Evolutionary conservation across 2,888 invertebrate genomes (phyloP).

Genomic region (Ctenicera cuprea): DNA sequence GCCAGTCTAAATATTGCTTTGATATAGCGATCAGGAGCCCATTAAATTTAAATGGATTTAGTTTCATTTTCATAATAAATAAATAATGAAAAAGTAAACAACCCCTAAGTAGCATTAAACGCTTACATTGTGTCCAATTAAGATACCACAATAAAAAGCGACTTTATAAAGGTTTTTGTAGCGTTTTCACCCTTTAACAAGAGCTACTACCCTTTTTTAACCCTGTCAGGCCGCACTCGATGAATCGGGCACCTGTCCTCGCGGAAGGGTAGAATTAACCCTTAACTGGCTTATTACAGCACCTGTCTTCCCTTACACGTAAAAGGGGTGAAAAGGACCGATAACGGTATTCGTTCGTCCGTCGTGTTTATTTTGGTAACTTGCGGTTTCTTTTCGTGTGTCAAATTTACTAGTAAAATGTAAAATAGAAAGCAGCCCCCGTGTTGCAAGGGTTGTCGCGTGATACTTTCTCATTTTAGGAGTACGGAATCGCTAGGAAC

Average conservation of each 20-base stretch:
- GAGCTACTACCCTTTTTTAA: conserved; percentile 61
- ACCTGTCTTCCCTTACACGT: conserved; percentile 59
- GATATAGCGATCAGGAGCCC: no score
- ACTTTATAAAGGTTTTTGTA: conserved; percentile 47
- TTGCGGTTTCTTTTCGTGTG: conserved; percentile 28
- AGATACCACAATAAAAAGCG: conserved; percentile 54
- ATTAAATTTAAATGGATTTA: no score
- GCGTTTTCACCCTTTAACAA: conserved; percentile 53
- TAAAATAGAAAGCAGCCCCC: conserved; percentile 31
- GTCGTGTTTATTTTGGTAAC: conserved; percentile 29
- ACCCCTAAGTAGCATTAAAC: conserved; percentile 56
- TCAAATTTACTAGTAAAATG: background rate
- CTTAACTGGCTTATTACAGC: conserved; percentile 64
- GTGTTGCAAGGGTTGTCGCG: conserved; percentile 62
- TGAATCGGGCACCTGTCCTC: conserved; percentile 64
- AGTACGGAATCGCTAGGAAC: conserved; percentile 34
- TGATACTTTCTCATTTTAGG: conserved; percentile 60
- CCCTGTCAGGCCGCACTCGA: conserved; percentile 61
- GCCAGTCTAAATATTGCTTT: no score
- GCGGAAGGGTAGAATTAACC: conserved; percentile 62
- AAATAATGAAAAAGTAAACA: conserved; percentile 10
- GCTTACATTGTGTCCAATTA: conserved; percentile 58
- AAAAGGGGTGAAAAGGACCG: conserved; percentile 25
- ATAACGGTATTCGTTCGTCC: conserved; percentile 35
- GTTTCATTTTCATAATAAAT: background rate